A percentile compares a stretch with the other conserved stretches of the same genome.
Evolutionary conservation across 2,888 invertebrate species (phyloP).

Genomic region (Drosophila limbata): DNA sequence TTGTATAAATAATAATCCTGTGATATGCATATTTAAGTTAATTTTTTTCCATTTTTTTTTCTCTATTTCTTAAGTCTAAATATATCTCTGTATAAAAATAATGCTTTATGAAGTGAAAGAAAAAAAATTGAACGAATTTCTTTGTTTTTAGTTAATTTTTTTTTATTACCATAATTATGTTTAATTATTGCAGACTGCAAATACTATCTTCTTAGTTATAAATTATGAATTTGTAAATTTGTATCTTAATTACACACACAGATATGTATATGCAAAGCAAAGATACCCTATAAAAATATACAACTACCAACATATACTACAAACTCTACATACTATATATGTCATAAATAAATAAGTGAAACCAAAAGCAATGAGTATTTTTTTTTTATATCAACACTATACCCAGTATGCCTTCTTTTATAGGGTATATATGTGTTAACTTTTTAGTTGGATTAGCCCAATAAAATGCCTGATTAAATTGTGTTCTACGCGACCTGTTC

Average conservation of each 20-base stretch:
- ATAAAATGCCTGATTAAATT: not conserved
- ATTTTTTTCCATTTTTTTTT: constrained; percentile 4
- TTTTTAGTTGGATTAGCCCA: not conserved
- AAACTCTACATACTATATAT: constrained; percentile 49
- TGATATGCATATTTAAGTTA: constrained; percentile 70
- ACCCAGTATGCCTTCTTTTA: not conserved
- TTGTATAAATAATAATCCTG: constrained; percentile 65
- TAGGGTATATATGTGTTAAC: not conserved
- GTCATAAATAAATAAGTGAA: constrained; percentile 57
- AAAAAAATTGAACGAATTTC: constrained; percentile 54
- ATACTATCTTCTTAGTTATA: constrained; percentile 17
- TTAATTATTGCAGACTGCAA: constrained; percentile 4
- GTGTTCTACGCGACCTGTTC: not conserved
- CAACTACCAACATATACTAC: constrained; percentile 11
- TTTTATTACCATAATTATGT: constrained; percentile 19
- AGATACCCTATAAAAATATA: constrained; percentile 44
- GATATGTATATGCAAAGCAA: constrained; percentile 52
- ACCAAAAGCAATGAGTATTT: constrained; percentile 2
- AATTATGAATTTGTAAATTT: constrained; percentile 14
- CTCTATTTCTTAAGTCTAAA: constrained; percentile 27
- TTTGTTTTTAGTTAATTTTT: constrained; percentile 31
- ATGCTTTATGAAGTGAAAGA: constrained; percentile 27
- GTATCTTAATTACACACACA: constrained; percentile 26
- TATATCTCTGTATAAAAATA: constrained; percentile 13
- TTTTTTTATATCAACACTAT: not conserved